Base-by-base conservation (phyloP, 1,140 invertebrate genomes). In the Aethina tumida region DNA sequence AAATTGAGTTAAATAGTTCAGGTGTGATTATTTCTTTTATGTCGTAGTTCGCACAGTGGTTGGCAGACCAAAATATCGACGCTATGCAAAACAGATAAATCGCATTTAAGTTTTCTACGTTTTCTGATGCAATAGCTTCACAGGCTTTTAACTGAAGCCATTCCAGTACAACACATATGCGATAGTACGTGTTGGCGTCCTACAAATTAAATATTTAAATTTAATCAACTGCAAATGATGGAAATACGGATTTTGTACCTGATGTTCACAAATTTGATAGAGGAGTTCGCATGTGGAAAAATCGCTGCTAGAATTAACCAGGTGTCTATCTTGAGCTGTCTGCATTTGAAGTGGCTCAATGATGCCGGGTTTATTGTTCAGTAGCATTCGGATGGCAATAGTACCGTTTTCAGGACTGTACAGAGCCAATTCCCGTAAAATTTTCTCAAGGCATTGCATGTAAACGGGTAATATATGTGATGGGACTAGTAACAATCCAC, bases 241-340 rank as follows among this genome's bases (percentile, higher is more conserved):
- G 5, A 29, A 29, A 29, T 10, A 29, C 5, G 27, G 10, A 33
- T 16, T 9, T 29, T 37, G 44, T 44, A 57, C 55, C 47, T 59
- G 58, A 48, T 60, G 47, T 35, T 52, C 51, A 45, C 85, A 88
- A 13, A 90, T 63, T 54, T 84, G 75, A 48, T 81, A 81, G 12
- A 89, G 63, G 26, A 90, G 65, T 63, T 85, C 84, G 45, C 86
- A 82, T 10, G 86, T 79, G 17, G 82, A 77, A 53, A 85, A 80
- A 33, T 51, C 53, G 19, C 53, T 50, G n/a, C 51, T 53, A 7
- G 54, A 53, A 27, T 62, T 59, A 16, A 59, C 36, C 22, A 55
- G 34, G 10, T 58, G 24, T 39, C 40, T 47, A n/a, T 55, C 52
- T 21, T 53, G 50, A 39, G 39, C 45, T 7, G 38, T 29, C 39